A percentile compares a stretch with the other conserved stretches of the same genome.
phyloP scores from a whole-genome alignment of 2,888 invertebrate species.

The Clitarchus hookeri region DNA sequence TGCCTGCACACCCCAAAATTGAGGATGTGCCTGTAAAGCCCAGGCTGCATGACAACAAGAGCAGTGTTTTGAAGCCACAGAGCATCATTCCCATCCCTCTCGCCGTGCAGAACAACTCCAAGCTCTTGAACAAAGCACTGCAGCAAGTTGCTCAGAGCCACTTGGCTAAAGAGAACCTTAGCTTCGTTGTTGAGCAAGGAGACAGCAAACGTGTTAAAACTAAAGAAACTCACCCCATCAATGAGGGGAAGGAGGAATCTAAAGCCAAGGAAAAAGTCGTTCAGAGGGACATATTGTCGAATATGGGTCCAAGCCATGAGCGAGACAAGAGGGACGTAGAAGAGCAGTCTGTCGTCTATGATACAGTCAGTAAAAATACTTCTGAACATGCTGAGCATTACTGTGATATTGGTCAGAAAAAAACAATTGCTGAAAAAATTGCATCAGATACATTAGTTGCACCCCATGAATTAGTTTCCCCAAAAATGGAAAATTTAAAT shows the following conservation, averaged over 20 bases:
- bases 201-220: neutral
- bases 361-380: neutral
- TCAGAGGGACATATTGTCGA: neutral
- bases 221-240: neutral
- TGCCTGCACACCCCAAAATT: too few species aligned
- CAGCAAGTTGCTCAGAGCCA: neutral
- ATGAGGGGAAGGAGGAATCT: neutral
- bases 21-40: too few species aligned
- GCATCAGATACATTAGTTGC: neutral
- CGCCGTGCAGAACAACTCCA: neutral
- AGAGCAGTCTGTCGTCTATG: neutral
- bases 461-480: neutral
- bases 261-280: neutral
- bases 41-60: neutral
- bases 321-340: neutral
- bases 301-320: neutral
- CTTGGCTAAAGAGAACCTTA: neutral
- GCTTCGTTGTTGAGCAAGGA: neutral
- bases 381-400: neutral
- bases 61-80: neutral
- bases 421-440: neutral
- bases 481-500: neutral
- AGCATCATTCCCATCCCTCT: constrained; percentile 19
- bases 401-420: neutral
- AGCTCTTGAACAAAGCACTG: neutral